phyloP scores from a whole-genome alignment of 2,113 vertebrate species.

The Panthera leo region DNA sequence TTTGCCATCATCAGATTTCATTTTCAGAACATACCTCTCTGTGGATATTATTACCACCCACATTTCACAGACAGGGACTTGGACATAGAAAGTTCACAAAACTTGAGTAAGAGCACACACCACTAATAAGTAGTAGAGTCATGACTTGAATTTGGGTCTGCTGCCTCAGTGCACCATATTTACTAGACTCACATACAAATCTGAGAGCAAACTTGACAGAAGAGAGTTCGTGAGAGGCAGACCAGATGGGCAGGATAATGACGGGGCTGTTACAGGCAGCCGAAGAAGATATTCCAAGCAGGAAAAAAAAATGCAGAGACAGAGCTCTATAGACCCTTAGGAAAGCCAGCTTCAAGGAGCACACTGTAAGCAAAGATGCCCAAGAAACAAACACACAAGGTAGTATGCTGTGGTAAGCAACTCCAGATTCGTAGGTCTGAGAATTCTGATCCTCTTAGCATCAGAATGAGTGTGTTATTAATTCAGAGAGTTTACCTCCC shows the following conservation, averaged over 20 bases:
- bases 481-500: not conserved
- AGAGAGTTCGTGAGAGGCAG: no score
- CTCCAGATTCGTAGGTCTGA: not conserved
- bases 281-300: not conserved
- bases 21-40: not conserved
- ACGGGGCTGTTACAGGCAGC: not conserved
- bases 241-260: not conserved
- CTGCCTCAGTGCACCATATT: not conserved
- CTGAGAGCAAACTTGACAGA: no score
- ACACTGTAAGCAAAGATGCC: rapidly evolving
- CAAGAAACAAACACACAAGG: not conserved
- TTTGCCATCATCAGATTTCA: not conserved
- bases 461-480: not conserved
- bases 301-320: not conserved
- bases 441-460: not conserved
- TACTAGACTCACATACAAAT: not conserved
- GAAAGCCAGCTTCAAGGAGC: not conserved
- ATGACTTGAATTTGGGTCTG: not conserved
- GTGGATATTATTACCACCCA: not conserved
- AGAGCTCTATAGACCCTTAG: not conserved
- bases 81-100: not conserved
- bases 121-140: not conserved
- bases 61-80: not conserved
- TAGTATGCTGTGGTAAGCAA: not conserved
- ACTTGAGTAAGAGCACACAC: not conserved